phyloP scores from a whole-genome alignment of 2,888 invertebrate genomes.

The Cecidostiba fungosa region DNA sequence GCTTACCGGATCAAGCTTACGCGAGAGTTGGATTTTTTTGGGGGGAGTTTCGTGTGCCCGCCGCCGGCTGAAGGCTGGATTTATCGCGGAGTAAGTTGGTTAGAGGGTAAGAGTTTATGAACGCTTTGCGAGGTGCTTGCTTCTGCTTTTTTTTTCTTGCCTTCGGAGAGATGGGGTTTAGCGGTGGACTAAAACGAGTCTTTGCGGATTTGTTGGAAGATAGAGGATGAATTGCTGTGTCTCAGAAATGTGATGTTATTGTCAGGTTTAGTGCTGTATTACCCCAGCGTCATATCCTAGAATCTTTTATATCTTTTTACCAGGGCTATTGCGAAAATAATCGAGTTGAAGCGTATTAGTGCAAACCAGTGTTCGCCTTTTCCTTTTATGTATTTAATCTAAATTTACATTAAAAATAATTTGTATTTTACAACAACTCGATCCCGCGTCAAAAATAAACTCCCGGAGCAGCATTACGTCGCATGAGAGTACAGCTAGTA shows the following conservation, averaged over 20 bases:
- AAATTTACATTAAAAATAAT: too few species aligned
- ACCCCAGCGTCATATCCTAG: not conserved
- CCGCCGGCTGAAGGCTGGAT: not conserved
- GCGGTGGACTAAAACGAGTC: not conserved
- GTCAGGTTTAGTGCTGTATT: not conserved
- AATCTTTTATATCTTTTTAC: too few species aligned
- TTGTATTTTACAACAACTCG: not conserved
- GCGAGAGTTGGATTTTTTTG: not conserved
- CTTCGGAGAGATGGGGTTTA: not conserved
- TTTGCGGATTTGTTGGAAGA: not conserved
- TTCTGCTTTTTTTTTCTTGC: not conserved
- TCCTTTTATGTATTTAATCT: too few species aligned
- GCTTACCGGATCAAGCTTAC: slow-evolving; percentile 1
- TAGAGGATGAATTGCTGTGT: not conserved
- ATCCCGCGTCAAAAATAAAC: not conserved
- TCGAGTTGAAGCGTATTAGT: too few species aligned
- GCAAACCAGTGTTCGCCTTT: too few species aligned
- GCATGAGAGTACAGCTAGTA: not conserved
- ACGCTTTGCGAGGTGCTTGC: not conserved
- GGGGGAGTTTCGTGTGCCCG: not conserved
- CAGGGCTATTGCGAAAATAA: too few species aligned
- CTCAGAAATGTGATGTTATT: not conserved
- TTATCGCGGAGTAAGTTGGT: not conserved
- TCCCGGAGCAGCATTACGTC: not conserved
- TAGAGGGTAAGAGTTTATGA: not conserved